Percentiles rank a stretch among this genome's conserved stretches.
Evolutionary conservation across 2,888 invertebrate species (phyloP).

Genomic region (Ophonus ardosiacus): DNA sequence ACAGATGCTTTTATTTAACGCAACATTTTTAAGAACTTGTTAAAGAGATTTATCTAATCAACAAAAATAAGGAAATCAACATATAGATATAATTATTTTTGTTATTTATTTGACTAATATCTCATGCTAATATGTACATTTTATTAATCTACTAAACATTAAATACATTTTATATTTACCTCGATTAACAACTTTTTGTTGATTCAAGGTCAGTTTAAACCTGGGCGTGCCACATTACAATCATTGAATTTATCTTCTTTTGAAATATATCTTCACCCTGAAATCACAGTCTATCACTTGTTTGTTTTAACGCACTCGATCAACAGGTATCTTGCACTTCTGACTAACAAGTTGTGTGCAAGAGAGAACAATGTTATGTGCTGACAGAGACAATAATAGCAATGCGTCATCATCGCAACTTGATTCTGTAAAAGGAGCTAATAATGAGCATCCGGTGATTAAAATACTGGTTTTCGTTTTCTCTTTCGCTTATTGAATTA

Average conservation of each 20-base stretch:
- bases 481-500: slow-evolving; percentile 23
- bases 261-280: neutral
- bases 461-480: slow-evolving; percentile 49
- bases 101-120: too few relatives aligned
- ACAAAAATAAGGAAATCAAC: neutral
- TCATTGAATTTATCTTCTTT: neutral
- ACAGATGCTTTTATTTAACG: too few relatives aligned
- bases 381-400: slow-evolving; percentile 34
- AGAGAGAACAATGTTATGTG: slow-evolving; percentile 24
- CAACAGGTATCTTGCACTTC: slow-evolving; percentile 31
- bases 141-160: neutral
- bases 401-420: slow-evolving; percentile 55
- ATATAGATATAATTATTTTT: neutral
- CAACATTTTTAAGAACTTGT: too few relatives aligned
- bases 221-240: slow-evolving; percentile 36
- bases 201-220: slow-evolving; percentile 13
- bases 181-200: neutral
- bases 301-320: slow-evolving; percentile 15
- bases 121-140: neutral
- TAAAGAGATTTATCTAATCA: too few relatives aligned
- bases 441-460: slow-evolving; percentile 55
- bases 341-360: slow-evolving; percentile 31
- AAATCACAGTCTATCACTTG: neutral
- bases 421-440: slow-evolving; percentile 55
- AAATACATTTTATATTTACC: slow-evolving; percentile 11